Base-by-base conservation (phyloP, 2,113 vertebrate genomes). In the Reinhardtius hippoglossoides region DNA sequence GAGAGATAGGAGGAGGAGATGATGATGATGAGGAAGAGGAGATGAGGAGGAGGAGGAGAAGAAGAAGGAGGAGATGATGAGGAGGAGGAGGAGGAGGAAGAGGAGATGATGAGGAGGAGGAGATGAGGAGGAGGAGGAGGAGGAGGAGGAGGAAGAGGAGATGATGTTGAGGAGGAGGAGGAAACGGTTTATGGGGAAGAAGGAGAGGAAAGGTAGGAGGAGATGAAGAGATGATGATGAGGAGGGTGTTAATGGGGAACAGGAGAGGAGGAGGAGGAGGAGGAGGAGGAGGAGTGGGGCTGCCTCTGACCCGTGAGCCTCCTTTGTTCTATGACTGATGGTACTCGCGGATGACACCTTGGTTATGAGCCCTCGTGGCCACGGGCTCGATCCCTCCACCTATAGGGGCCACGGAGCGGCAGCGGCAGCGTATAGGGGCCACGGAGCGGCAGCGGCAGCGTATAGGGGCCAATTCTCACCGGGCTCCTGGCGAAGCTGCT, bases 241-340 rank as follows among this genome's bases (percentile, higher is more conserved):
- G 52, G 74, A 78, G 57, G 31, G 65, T 54, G 82, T 77, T 78
- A 80, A 80, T 71, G 71, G 71, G 48, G 52, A 21, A 20, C 7
- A 31, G 27, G 27, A 31, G 27, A 20, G 20, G 20, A 35, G 50
- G 20, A n/a, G 52, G 52, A n/a, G n/a, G 27, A 20, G 20, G 20
- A 35, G 50, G 20, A n/a, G 52, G 52, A n/a, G n/a, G 52, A 8
- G 16, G 56, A 63, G 73, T 69, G 16, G 20, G 20, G 27, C 27
- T 31, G 27, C 27, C 27, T 31, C 27, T 68, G 71, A 86, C 80
- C 83, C 64, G 10, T 3, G 52, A 20, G 76, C 84, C 83, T 88
- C 78, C 72, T 83, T 91, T 91, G 84, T 92, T 89, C 87, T 74
- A 16, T 88, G 86, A 88, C 81, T 89, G 88, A 86, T 88, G 78